These are phyloP conservation scores for Pseudochaenichthys georgianus DNA, from an alignment of 2,797 vertebrate species.

Conservation along the genomic window DNA sequence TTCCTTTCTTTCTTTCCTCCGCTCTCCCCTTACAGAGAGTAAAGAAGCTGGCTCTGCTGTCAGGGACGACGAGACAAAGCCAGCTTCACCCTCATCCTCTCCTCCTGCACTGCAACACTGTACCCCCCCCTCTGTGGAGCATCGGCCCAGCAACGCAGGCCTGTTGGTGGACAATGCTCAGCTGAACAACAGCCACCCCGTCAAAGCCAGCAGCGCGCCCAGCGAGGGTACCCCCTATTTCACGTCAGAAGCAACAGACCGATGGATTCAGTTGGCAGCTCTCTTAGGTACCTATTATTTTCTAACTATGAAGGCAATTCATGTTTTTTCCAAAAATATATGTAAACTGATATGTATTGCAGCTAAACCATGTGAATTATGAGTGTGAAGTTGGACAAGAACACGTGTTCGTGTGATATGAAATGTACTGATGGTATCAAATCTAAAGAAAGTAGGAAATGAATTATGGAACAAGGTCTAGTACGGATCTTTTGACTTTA, in stretches of 20 bases:
- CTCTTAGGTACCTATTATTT: background rate
- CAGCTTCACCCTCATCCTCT: conserved; percentile 71
- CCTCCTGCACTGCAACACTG: conserved; percentile 58
- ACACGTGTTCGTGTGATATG: too few relatives aligned
- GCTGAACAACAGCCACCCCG: conserved; percentile 67
- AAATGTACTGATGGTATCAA: too few relatives aligned
- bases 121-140: conserved; percentile 75
- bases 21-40: conserved; percentile 61
- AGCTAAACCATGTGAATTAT: too few relatives aligned
- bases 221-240: conserved; percentile 74
- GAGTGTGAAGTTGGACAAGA: too few relatives aligned
- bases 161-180: conserved; percentile 60
- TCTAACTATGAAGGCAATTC: too few relatives aligned
- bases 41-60: conserved; percentile 66
- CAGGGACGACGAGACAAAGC: conserved; percentile 76
- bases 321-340: too few relatives aligned
- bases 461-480: background rate
- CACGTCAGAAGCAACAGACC: background rate
- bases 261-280: background rate
- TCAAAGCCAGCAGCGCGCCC: conserved; percentile 75
- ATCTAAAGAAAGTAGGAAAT: background rate
- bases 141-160: conserved; percentile 55
- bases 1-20: background rate
- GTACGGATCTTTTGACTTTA: background rate
- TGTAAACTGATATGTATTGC: too few relatives aligned